Evolutionary conservation across 2,888 invertebrate genomes (phyloP), one percentile per base, ranked within the genome.

Genomic region (Psylliodes chrysocephalus): DNA sequence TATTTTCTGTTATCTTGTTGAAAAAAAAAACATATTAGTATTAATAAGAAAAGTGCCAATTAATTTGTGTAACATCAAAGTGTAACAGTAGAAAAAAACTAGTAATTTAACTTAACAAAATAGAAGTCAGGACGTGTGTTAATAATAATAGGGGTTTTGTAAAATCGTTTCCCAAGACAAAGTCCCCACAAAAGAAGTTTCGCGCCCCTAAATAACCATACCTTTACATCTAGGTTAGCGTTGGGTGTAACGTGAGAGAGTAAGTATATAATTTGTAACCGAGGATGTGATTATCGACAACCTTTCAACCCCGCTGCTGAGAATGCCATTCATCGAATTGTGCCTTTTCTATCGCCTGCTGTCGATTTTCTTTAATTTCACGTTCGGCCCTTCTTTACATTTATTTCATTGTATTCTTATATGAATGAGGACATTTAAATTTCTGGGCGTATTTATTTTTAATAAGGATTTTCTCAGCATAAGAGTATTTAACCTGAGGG

Each of bases 151-250:
- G 66, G 66, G 60, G 64, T 63, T 66, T 64, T 66, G 49, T 57
- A 63, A 49, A 52, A 59, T 17, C 46, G 68, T 70, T 70, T 68
- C 70, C 70, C 68, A 70, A 68, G 65, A 64, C 63, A 62, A 64
- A 60, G 63, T 59, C 61, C 60, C 57, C 46, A 66, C 60, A 67
- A 64, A 71, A 72, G 67, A 68, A 71, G 68, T 76, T 74, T 75
- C 78, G 78, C 80, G 78, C 79, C 79, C 80, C 78, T 72, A 78
- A 78, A 78, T 64, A 74, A 69, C 64, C 68, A 68, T 68, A 62
- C 68, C 68, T 68, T 68, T 66, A 61, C 64, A 66, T 60, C 40
- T 60, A 44, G 53, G 59, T 61, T 62, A 64, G 51, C 51, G 63
- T 42, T 62, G 68, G 68, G 70, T 66, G 67, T 67, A 64, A 66